Base-by-base conservation (phyloP, 2,797 vertebrate species). In the Ctenochaetus hawaiiensis region DNA sequence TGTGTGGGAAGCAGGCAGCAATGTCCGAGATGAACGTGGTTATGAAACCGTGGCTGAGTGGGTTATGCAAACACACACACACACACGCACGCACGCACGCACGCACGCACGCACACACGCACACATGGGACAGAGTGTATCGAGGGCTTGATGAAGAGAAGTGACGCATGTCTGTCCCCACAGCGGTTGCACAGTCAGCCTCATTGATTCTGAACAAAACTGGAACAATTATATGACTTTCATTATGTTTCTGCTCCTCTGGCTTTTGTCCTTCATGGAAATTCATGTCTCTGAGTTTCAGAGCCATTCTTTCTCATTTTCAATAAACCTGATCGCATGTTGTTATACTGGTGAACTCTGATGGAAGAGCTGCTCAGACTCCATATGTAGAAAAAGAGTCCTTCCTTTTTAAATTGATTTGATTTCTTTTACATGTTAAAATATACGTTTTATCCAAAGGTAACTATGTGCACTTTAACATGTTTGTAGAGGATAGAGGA, bases 41-140 rank as follows among this genome's bases (percentile, higher is more conserved):
- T 89, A 91, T 87, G 80, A 93, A 91, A 90, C 77, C 18, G 3
- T 56, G 78, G 62, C 77, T 80, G 87, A 92, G 89, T 82, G 75
- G 82, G 82, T 92, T 87, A 90, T 67, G 83, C 87, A 92, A 91
- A 90, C 83, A 83, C 75, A 75, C 16, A 67, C 30, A 23, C 66
- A 52, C 62, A 58, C 4, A 26, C 26, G 26, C 26, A 26, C 26
- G 26, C 26, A 30, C 5, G 26, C 26, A 30, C 26, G n/a, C n/a
- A n/a, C n/a, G n/a, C 8, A 66, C 67, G 20, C 22, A 51, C 72
- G 65, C 60, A 57, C 69, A 58, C 8, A 66, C 61, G 26, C 57
- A 43, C 5, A 8, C 18, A 26, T 14, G 13, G 63, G 70, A 72
- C 63, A 43, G 18, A 58, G 68, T 39, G 80, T 61, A 69, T 82